Base-by-base conservation (phyloP, 2,888 invertebrate species). In the Ennomos quercinarius region DNA sequence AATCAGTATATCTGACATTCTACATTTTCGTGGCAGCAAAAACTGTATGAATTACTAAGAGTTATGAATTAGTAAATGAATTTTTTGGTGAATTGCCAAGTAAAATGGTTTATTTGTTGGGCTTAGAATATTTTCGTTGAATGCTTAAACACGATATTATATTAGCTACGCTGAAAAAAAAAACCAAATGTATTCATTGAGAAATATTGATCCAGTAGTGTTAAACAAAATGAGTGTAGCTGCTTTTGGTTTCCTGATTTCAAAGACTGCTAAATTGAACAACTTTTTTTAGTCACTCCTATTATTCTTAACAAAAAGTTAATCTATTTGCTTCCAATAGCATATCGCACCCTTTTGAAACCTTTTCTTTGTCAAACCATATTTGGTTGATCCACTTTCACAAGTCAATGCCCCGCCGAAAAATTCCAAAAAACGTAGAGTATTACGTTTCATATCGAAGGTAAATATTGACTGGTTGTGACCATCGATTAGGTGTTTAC, bases 401-500 rank as follows among this genome's bases (percentile, higher is more conserved):
- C 57, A 48, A 66, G 74, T 73, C 76, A 70, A 64, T 72, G 76
- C 68, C 74, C 74, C 57, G 51, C 61, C 65, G 68, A 78, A 74
- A 53, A 47, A 56, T 63, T 66, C 63, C 54, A 58, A 67, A 68
- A 69, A 66, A 61, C 56, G 57, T 68, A 64, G 59, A 66, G 63
- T 66, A 64, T 69, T 70, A 67, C 67, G 71, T 73, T 72, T 73
- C 72, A 69, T 72, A 76, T 79, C 67, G 69, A 64, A 64, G 65
- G 83, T 81, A 76, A 85, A 86, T 80, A 84, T 80, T 76, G 63
- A 70, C 67, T 62, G 60, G 62, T 67, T 70, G 62, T 71, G 64
- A 68, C 72, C 77, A 73, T 77, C 78, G 71, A 80, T 82, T 74
- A 80, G 73, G 68, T 81, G 79, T 85, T 83, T 80, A 74, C 69